A percentile compares a stretch with the other conserved stretches of the same genome.
Evolutionary conservation across 2,888 invertebrate genomes (phyloP).

Genomic region (Luffia ferchaultella): DNA sequence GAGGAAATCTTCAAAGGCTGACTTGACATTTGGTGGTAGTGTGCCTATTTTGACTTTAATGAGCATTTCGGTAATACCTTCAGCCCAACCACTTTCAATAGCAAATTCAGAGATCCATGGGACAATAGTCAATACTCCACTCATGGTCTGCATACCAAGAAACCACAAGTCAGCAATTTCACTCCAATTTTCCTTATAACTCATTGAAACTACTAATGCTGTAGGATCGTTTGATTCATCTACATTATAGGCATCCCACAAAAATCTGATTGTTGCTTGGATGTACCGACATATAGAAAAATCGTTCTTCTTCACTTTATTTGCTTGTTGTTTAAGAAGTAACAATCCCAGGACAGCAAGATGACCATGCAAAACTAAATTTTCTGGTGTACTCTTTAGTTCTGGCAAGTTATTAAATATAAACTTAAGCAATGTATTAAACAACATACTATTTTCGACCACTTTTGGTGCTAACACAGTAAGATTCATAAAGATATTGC

Average conservation of each 20-base stretch:
- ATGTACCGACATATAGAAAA: constrained; percentile 90
- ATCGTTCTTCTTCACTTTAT: constrained; percentile 85
- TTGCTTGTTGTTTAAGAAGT: constrained; percentile 83
- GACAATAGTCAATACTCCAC: constrained; percentile 79
- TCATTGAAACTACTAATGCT: constrained; percentile 82
- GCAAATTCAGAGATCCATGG: constrained; percentile 93
- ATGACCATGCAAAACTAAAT: constrained; percentile 86
- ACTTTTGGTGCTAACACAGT: constrained; percentile 87
- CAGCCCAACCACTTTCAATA: constrained; percentile 93
- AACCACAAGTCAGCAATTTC: constrained; percentile 93
- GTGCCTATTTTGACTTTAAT: constrained; percentile 85
- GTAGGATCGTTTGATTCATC: constrained; percentile 88
- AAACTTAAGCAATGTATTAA: constrained; percentile 83
- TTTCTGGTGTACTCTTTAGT: constrained; percentile 82
- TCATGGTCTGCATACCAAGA: constrained; percentile 92
- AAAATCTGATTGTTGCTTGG: constrained; percentile 86
- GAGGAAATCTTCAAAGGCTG: constrained; percentile 90
- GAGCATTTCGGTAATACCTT: constrained; percentile 84
- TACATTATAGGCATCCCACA: constrained; percentile 92
- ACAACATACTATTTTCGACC: constrained; percentile 79
- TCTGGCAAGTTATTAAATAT: constrained; percentile 87
- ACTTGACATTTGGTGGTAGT: constrained; percentile 83
- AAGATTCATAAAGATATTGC: constrained; percentile 92
- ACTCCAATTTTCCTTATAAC: constrained; percentile 89
- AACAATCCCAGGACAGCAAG: constrained; percentile 83